Evolutionary conservation across 2,113 vertebrate species (phyloP), one percentile per base, ranked within the genome.

Genomic region (Ochotona princeps): DNA sequence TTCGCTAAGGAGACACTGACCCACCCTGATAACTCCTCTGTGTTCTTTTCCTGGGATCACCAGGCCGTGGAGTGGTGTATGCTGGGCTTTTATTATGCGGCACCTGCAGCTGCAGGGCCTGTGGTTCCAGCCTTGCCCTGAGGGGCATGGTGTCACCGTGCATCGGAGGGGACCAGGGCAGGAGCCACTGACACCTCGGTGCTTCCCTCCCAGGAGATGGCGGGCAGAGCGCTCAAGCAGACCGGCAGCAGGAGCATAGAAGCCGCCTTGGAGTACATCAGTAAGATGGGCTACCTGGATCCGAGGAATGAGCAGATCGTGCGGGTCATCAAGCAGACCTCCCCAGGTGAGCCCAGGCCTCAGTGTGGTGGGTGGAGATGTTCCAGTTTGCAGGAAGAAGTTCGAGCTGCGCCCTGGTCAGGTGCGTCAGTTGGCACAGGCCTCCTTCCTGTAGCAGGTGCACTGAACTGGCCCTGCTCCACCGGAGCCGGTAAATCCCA

Each of bases 281-380:
- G 99, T 94, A 99, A 99, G 97, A 99, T 99, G 99, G 98, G 99
- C 94, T 99, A 99, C 97, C 97, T 99, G 84, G 99, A 99, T 95
- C 99, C 99, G 1, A 98, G 99, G 95, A 99, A 99, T 25, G 99
- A 99, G 89, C 99, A 99, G 97, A 99, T 99, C 21, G 99, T 99
- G 28, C 98, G 99, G 2, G 99, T 99, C 84, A 99, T 99, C 97
- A 99, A 99, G 96, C 99, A 99, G 97, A 99, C 99, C 38, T 99
- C 99, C 61, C 99, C 99, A 97, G 99, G 99, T 99, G 96, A 97
- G 97, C 32, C 5, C 21, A 26, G 38, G 4, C 63, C 51, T 7
- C 72, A 2, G 15, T 8, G 0, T 7, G 25, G 79, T 1, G 10
- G 8, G 10, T 9, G 21, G 25, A 28, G 38, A 38, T 7, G 18